phyloP scores from a whole-genome alignment of 2,113 vertebrate species.

The Aythya baeri region DNA sequence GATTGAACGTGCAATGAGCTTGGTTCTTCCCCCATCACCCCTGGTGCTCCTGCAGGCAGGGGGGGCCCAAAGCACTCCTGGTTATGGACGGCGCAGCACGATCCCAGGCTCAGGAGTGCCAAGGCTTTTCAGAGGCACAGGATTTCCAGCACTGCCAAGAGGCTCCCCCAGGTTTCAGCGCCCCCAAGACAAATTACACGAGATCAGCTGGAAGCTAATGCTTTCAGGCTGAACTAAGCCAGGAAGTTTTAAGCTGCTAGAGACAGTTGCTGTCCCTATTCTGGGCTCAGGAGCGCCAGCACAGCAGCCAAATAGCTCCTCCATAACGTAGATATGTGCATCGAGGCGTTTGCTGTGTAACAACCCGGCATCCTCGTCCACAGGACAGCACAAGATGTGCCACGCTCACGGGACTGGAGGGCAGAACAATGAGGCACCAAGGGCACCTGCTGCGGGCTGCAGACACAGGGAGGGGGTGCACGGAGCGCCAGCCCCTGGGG shows the following conservation, averaged over 20 bases:
- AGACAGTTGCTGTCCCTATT: neutral
- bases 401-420: neutral
- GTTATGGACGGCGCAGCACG: neutral
- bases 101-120: neutral
- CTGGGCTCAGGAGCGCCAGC: neutral
- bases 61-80: fast-evolving
- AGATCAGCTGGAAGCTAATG: neutral
- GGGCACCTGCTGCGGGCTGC: neutral
- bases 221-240: neutral
- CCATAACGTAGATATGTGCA: fast-evolving
- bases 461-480: neutral
- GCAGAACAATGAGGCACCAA: neutral
- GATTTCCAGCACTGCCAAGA: neutral
- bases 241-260: neutral
- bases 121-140: too few species aligned
- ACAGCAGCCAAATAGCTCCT: neutral
- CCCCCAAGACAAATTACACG: neutral
- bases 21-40: neutral
- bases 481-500: neutral
- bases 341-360: neutral
- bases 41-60: neutral
- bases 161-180: neutral
- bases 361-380: fast-evolving
- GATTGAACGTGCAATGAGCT: neutral
- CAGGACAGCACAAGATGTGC: neutral